Evolutionary conservation across 2,888 invertebrate species (phyloP), one percentile per base, ranked within the genome.

Genomic region (Drosophila robusta): DNA sequence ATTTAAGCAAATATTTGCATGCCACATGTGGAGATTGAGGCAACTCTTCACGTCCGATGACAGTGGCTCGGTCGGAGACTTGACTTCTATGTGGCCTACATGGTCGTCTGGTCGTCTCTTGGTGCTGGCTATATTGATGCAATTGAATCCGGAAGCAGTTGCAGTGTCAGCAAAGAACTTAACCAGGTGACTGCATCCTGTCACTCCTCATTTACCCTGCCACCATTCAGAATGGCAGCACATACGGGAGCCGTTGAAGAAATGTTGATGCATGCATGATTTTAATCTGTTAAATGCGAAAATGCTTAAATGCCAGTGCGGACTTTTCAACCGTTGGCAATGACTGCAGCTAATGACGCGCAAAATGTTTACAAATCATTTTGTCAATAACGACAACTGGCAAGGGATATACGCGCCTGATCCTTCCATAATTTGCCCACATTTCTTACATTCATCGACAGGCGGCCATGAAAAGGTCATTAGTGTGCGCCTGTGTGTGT

Each of bases 1-100:
- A 90, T 89, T 90, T 87, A 87, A 87, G 84, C 90, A 91, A 91
- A 91, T 91, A 92, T 91, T 91, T 92, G 87, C 85, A 80, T 83
- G 77, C 80, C 86, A 77, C 72, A 71, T 79, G 79, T 78, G 79
- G 79, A 75, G 75, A 75, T 74, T 75, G 75, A 78, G 70, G 67
- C 75, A 63, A 75, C 68, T 75, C 73, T 80, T 68, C 70, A 66
- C 67, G 56, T 71, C 68, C 49, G 51, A 49, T 73, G 77, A 79
- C 75, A 70, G 62, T 74, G 47, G 41, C 52, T 52, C 46, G 56
- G 63, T 44, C 49, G 49, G 44, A 36, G 42, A 61, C 58, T 75
- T 76, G 76, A 79, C 63, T 80, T 72, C 58, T 61, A 58, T 70
- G 63, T 79, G 63, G 79, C 54, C 57, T 49, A 54, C 24, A 64